phyloP scores from a whole-genome alignment of 2,113 vertebrate species.

The Tragelaphus buxtoni region DNA sequence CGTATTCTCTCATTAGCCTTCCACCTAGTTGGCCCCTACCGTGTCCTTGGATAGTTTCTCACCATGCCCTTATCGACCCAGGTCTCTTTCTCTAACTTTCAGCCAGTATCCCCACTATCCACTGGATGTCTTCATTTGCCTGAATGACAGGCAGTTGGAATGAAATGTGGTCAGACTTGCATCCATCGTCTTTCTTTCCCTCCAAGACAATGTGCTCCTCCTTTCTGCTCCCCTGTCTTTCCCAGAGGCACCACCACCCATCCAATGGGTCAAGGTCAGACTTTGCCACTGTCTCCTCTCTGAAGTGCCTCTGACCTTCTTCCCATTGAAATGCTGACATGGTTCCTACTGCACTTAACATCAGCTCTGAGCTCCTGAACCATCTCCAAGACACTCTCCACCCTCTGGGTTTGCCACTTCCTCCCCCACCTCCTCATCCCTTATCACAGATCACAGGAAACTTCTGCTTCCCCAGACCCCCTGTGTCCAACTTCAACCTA shows the following conservation, averaged over 20 bases:
- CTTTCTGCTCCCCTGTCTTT: not conserved
- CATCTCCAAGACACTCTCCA: not conserved
- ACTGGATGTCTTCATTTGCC: not conserved
- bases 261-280: not conserved
- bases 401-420: not conserved
- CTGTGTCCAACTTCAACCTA: not conserved
- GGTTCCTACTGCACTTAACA: not conserved
- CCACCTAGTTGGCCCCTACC: not conserved
- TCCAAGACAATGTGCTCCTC: not conserved
- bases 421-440: not conserved
- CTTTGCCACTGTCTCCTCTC: not conserved
- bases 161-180: not conserved
- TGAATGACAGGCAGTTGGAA: not conserved
- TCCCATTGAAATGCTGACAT: not conserved
- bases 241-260: not conserved
- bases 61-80: not conserved
- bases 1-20: not conserved
- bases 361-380: not conserved
- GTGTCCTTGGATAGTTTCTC: not conserved
- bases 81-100: not conserved
- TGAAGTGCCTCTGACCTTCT: not conserved
- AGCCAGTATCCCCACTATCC: not conserved
- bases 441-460: not conserved
- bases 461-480: not conserved
- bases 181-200: not conserved